Conservation (phyloP, 92 coral and sea anemone genomes). For the Anthopleura xanthogrammica region DNA sequence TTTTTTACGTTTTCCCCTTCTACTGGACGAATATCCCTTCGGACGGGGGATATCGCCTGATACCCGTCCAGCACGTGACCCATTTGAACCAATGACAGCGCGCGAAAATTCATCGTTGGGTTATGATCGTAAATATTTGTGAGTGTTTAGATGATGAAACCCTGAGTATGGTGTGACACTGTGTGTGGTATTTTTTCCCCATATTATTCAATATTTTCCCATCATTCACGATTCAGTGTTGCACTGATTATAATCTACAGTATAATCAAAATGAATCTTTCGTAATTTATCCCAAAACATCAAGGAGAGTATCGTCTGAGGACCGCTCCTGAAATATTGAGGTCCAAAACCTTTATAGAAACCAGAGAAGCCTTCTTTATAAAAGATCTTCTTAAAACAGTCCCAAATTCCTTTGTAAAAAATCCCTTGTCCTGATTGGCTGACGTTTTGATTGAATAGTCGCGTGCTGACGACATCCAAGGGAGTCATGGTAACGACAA, state of each 20-base stretch:
- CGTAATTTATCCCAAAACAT: conserved; percentile 79
- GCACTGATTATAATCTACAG: background rate
- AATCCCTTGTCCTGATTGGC: conserved; percentile 65
- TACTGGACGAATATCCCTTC: no score
- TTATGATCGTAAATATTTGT: no score
- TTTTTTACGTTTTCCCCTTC: background rate
- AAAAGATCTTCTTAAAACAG: conserved; percentile 75
- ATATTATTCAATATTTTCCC: no score
- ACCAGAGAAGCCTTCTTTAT: conserved; percentile 75
- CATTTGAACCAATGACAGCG: no score
- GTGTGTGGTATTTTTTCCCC: no score
- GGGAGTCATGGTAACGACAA: conserved; percentile 86
- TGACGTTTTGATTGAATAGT: conserved; percentile 85
- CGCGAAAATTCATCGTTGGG: no score
- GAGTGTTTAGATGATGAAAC: no score
- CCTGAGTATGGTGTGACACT: no score
- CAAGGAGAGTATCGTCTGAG: conserved; percentile 83
- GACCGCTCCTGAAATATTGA: conserved; percentile 90
- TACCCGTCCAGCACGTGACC: background rate
- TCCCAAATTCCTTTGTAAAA: conserved; percentile 76
- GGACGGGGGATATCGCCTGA: background rate
- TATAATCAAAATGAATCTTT: background rate
- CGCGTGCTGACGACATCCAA: conserved; percentile 96
- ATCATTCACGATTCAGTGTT: background rate
- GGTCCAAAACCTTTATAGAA: conserved; percentile 90